A percentile compares a stretch with the other conserved stretches of the same genome.
These are phyloP conservation scores for Bovichtus variegatus DNA, from an alignment of 2,797 vertebrate species.

Conservation along the genomic window DNA sequence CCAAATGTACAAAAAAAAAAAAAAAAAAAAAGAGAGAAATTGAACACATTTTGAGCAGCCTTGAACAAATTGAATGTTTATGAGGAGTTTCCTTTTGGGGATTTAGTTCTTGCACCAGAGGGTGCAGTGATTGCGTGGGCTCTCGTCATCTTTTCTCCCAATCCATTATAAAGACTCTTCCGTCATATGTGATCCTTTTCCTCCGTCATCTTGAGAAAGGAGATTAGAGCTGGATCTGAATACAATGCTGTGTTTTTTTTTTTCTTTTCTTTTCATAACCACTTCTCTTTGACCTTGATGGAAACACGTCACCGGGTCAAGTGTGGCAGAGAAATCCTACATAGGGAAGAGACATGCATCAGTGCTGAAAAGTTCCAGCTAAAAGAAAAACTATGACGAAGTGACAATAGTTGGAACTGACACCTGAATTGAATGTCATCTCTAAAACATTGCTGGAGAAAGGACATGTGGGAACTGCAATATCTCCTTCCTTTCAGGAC, in stretches of 20 bases:
- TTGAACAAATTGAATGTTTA: constrained; percentile 81
- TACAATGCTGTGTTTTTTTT: constrained; percentile 38
- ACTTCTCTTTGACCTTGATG: constrained; percentile 65
- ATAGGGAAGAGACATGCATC: constrained; percentile 9
- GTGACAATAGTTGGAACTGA: constrained; percentile 45
- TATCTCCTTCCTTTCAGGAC: constrained; percentile 41
- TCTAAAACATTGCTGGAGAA: constrained; percentile 40
- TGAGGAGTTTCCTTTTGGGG: constrained; percentile 80
- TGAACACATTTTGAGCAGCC: constrained; percentile 64
- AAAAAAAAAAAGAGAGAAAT: too few relatives aligned
- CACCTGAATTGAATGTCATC: constrained; percentile 50
- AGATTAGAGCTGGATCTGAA: constrained; percentile 74
- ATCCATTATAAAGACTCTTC: constrained; percentile 74
- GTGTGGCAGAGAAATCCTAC: constrained; percentile 20
- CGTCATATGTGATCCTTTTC: constrained; percentile 71
- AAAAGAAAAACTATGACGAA: constrained; percentile 51
- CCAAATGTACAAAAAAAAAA: constrained; percentile 75
- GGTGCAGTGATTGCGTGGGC: constrained; percentile 78
- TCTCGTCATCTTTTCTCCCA: constrained; percentile 74
- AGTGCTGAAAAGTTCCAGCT: constrained; percentile 39
- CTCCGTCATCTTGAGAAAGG: constrained; percentile 67
- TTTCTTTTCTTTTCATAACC: constrained; percentile 13
- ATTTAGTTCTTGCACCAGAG: constrained; percentile 82
- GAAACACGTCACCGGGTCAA: constrained; percentile 50
- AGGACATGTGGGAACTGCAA: constrained; percentile 44